phyloP scores from a whole-genome alignment of 2,113 vertebrate genomes.

The Podiceps cristatus region DNA sequence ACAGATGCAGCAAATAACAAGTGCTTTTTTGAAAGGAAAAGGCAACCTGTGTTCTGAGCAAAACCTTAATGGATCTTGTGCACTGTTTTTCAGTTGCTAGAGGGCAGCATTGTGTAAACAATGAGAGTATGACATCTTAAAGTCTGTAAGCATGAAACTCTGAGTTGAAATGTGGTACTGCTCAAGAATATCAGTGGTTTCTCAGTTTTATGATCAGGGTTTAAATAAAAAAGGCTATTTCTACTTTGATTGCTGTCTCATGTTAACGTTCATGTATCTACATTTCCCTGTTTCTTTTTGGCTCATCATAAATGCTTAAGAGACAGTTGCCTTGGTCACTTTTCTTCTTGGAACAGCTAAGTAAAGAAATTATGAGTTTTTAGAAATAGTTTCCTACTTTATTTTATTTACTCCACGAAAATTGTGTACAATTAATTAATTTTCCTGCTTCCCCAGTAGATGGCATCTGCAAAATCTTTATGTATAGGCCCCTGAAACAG shows the following conservation, averaged over 20 bases:
- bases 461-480: background rate
- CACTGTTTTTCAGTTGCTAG: background rate
- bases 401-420: background rate
- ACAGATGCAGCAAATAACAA: background rate
- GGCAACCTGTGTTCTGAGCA: background rate
- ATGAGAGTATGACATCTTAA: background rate
- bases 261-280: background rate
- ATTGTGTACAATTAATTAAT: background rate
- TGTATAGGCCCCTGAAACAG: background rate
- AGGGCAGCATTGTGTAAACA: constrained; percentile 64
- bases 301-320: background rate
- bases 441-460: background rate
- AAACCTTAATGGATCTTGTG: background rate
- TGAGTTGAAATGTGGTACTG: background rate
- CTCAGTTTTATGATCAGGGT: background rate
- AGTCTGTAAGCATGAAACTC: background rate
- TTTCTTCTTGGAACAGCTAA: background rate
- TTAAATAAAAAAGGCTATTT: background rate
- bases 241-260: background rate
- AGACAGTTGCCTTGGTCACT: background rate
- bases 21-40: background rate
- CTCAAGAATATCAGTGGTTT: background rate
- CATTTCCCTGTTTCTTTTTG: background rate
- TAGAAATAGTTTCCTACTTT: background rate
- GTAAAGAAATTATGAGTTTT: background rate